Conservation (phyloP, 2,888 invertebrate species). For the Thelaira solivaga region DNA sequence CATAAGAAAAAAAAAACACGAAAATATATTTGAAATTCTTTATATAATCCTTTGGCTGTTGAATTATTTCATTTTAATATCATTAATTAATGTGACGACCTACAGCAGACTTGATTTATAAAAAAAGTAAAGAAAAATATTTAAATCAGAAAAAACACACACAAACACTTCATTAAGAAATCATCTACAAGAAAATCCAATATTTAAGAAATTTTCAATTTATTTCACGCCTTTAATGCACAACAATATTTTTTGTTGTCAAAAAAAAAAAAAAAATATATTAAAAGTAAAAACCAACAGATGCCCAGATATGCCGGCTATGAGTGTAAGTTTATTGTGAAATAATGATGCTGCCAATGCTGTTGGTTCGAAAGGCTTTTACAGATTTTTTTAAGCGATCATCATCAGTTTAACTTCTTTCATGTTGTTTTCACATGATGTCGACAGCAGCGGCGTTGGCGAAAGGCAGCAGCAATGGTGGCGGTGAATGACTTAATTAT, state of each 20-base stretch:
- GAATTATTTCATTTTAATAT: conserved; percentile 36
- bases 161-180: no score
- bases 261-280: not conserved
- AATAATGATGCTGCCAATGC: not conserved
- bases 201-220: conserved; percentile 58
- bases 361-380: conserved; percentile 17
- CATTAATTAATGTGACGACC: conserved; percentile 67
- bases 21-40: conserved; percentile 52
- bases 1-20: not conserved
- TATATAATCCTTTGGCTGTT: conserved; percentile 34
- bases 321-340: conserved; percentile 8
- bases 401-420: conserved; percentile 6
- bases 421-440: not conserved
- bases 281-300: conserved; percentile 5
- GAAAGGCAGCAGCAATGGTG: no score
- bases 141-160: conserved; percentile 14
- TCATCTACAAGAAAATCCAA: conserved; percentile 28
- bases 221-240: conserved; percentile 62
- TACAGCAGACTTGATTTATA: conserved; percentile 68
- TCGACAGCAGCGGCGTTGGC: no score
- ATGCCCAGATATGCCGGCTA: not conserved
- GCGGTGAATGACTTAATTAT: conserved; percentile 60
- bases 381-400: conserved; percentile 13
- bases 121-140: conserved; percentile 3
- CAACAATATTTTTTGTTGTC: conserved; percentile 30